Evolutionary conservation across 1,140 invertebrate species (phyloP), one percentile per base, ranked within the genome.

Genomic region (Potamilus streckersoni): DNA sequence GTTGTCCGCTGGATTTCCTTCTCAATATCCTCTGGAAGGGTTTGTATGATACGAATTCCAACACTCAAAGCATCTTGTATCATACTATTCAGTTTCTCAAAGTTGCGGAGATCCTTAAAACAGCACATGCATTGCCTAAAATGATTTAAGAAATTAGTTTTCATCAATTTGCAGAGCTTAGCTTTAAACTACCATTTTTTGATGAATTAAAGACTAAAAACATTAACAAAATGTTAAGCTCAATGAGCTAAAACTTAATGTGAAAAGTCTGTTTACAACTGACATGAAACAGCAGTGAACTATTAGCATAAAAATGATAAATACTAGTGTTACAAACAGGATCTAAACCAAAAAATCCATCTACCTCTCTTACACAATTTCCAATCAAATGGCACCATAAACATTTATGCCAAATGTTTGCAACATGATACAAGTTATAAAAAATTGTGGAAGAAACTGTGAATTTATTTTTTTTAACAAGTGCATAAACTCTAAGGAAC

Each of bases 41-140:
- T 86, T 71, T 89, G 86, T 55, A 91, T 87, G 12, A 90, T 69
- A 55, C 86, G 83, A 59, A 91, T 89, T n/a, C 87, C 85, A 19
- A 85, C 78, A 73, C 80, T 87, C 49, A 90, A 92, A 66, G 96
- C 93, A 76, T 96, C 94, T 86, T 97, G 95, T 63, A 95, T 94
- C 70, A 96, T 91, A 84, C 95, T 92, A 89, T 95, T 96, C 84
- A 96, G 95, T 81, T 95, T 92, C 88, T 97, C 95, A 91, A 96
- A 95, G 86, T 97, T 96, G 89, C 96, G 96, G 71, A 93, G 92
- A 90, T 96, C 96, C 78, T 95, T 93, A 89, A 95, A 97, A 90
- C 95, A 95, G 89, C 95, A 97, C 93, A 96, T 95, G 87, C 96
- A 97, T 91, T 97, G 96, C 84, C 95, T 91, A 71, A 31, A 84